A percentile compares a stretch with the other conserved stretches of the same genome.
Conservation (phyloP, 2,888 invertebrate genomes). For the Hermaeophaga mercurialis region DNA sequence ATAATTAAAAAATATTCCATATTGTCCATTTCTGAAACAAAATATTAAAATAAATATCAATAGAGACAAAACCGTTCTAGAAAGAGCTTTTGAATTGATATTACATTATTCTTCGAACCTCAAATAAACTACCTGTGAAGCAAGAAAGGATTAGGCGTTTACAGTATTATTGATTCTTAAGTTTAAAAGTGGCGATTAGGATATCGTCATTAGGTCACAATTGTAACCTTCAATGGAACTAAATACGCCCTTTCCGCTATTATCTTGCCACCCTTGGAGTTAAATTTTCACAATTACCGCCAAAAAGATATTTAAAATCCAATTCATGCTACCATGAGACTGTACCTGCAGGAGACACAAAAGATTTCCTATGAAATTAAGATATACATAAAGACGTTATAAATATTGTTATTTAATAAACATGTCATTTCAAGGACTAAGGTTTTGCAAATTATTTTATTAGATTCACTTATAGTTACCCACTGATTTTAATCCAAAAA, state of each 20-base stretch:
- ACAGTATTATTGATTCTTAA: constrained; percentile 7
- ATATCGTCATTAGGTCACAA: constrained; percentile 1
- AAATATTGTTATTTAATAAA: too few species aligned
- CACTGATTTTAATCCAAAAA: too few species aligned
- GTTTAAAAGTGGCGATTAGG: background rate
- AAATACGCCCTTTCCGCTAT: background rate
- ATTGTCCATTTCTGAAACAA: background rate
- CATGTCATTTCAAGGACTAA: too few species aligned
- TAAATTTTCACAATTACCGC: background rate
- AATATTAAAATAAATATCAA: background rate
- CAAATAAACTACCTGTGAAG: background rate
- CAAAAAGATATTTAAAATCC: background rate
- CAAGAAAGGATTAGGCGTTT: background rate
- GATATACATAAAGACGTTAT: too few species aligned
- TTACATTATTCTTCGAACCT: background rate
- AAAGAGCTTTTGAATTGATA: too few species aligned
- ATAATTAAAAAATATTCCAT: background rate
- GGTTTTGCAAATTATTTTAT: too few species aligned
- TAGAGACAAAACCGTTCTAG: too few species aligned
- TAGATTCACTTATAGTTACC: too few species aligned
- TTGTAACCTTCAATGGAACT: background rate
- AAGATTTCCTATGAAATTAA: too few species aligned
- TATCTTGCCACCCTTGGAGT: background rate
- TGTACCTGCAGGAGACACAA: too few species aligned
- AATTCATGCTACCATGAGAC: background rate